These are phyloP conservation scores for Plutella xylostella DNA, from an alignment of 2,888 invertebrate species.

Conservation along the genomic window DNA sequence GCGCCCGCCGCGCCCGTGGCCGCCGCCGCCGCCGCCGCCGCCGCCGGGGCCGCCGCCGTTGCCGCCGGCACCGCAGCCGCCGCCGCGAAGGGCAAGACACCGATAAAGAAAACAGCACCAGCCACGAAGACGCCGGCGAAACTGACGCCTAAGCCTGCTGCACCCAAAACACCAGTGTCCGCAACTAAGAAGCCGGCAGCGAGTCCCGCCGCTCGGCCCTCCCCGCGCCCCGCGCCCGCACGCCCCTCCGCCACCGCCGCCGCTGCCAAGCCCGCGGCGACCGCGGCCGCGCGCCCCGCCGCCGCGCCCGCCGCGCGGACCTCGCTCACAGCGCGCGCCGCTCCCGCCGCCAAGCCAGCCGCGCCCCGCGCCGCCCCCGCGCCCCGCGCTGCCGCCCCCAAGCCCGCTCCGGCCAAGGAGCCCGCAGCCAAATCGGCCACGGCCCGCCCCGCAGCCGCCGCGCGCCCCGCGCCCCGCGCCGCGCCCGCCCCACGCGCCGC, in stretches of 20 bases:
- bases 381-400: conserved; percentile 15
- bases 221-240: conserved; percentile 14
- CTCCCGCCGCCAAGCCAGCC: conserved; percentile 27
- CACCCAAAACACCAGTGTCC: conserved; percentile 18
- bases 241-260: conserved; percentile 16
- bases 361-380: conserved; percentile 25
- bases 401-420: conserved; percentile 22
- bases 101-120: conserved; percentile 22
- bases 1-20: conserved; percentile 23
- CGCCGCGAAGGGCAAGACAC: conserved; percentile 22
- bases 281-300: conserved; percentile 10
- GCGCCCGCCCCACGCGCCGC: not conserved
- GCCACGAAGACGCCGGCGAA: conserved; percentile 24
- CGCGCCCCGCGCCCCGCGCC: not conserved
- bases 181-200: conserved; percentile 20
- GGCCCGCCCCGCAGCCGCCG: conserved; percentile 14
- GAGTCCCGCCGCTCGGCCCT: conserved; percentile 16
- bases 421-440: conserved; percentile 17
- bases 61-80: conserved; percentile 30
- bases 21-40: conserved; percentile 24
- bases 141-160: conserved; percentile 15
- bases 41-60: conserved; percentile 31
- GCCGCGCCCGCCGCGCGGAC: conserved; percentile 19
- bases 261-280: conserved; percentile 20
- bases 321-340: conserved; percentile 29